Percentiles rank a stretch among this genome's conserved stretches.
Conservation (phyloP, 2,888 invertebrate genomes). For the Himalopsyche anomala region DNA sequence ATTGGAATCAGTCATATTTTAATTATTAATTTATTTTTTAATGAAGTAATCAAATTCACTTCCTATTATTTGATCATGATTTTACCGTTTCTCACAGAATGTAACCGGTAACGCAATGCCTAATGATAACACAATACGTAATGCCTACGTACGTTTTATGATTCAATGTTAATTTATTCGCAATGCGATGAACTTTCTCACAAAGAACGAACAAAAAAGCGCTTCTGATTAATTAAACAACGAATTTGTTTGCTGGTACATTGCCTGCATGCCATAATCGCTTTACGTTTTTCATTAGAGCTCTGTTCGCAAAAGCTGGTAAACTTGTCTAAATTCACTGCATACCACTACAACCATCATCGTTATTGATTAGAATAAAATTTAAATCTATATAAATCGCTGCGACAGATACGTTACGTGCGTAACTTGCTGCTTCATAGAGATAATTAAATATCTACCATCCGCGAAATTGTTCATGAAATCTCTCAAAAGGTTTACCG, state of each 20-base stretch:
- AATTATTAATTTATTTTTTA: too few species aligned
- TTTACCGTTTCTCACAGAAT: slow-evolving; percentile 13
- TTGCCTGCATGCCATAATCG: slow-evolving; percentile 40
- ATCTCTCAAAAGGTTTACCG: too few species aligned
- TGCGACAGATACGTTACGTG: too few species aligned
- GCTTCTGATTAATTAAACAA: slow-evolving; percentile 46
- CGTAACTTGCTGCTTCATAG: too few species aligned
- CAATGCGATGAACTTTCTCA: slow-evolving; percentile 55
- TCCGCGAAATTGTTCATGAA: too few species aligned
- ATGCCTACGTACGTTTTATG: slow-evolving; percentile 37
- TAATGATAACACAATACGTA: slow-evolving; percentile 41
- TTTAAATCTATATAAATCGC: too few species aligned
- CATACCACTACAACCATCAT: too few species aligned
- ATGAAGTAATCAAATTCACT: neutral
- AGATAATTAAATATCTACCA: too few species aligned
- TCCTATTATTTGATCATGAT: neutral
- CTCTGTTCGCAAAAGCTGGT: neutral
- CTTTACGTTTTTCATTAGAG: slow-evolving; percentile 31
- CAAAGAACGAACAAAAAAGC: slow-evolving; percentile 41
- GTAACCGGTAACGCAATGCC: neutral
- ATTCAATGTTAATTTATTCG: slow-evolving; percentile 50
- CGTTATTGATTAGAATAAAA: too few species aligned
- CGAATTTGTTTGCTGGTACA: slow-evolving; percentile 49
- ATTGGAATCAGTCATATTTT: too few species aligned
- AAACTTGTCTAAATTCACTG: neutral